A percentile compares a stretch with the other conserved stretches of the same genome.
phyloP scores from a whole-genome alignment of 2,888 invertebrate genomes.

The Scaeva pyrastri region DNA sequence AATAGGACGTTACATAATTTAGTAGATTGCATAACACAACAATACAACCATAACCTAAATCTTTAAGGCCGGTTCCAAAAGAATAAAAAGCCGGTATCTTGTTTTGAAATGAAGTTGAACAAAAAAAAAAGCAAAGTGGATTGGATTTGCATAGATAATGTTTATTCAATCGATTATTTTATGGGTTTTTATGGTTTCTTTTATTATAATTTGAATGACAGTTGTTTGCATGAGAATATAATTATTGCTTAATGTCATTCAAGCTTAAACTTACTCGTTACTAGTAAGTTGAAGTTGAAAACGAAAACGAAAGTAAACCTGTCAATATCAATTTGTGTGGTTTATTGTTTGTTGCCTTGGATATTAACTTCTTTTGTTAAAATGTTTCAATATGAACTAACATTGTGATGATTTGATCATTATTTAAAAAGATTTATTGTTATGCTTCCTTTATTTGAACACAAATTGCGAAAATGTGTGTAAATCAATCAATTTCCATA shows the following conservation, averaged over 20 bases:
- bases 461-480: conserved; percentile 50
- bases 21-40: conserved; percentile 48
- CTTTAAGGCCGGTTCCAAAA: conserved; percentile 43
- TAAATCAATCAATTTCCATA: neutral
- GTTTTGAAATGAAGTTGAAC: conserved; percentile 32
- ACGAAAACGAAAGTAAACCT: conserved; percentile 60
- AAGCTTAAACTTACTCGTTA: conserved; percentile 16
- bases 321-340: conserved; percentile 25
- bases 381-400: neutral
- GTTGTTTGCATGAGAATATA: conserved; percentile 6
- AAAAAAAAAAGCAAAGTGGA: conserved; percentile 7
- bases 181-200: conserved; percentile 32
- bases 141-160: conserved; percentile 44
- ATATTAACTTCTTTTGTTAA: conserved; percentile 8
- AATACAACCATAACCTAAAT: conserved; percentile 40
- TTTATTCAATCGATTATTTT: conserved; percentile 30
- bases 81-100: conserved; percentile 54
- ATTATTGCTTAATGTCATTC: conserved; percentile 37
- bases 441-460: neutral
- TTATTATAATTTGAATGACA: conserved; percentile 21
- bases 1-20: conserved; percentile 45
- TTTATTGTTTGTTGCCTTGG: neutral
- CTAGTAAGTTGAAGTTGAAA: conserved; percentile 39
- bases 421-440: neutral
- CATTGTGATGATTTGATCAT: neutral